These are phyloP conservation scores for Dolichotis patagonum DNA, from an alignment of 2,113 vertebrate genomes.

Conservation along the genomic window DNA sequence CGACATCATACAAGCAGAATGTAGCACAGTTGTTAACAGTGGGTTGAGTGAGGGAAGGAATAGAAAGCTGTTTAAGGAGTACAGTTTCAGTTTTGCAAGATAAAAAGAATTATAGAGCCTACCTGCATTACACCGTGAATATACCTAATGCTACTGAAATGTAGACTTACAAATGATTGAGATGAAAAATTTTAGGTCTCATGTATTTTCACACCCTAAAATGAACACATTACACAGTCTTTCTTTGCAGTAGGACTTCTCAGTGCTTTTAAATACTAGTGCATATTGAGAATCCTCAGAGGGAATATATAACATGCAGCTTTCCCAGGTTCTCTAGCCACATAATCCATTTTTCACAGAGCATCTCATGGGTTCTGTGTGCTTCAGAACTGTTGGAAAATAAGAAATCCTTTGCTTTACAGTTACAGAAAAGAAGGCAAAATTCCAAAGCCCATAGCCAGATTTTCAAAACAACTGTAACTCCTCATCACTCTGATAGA, in stretches of 20 bases:
- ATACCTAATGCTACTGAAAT: background rate
- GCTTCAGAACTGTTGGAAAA: slow-evolving; percentile 42
- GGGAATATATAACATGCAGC: background rate
- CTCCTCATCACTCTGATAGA: background rate
- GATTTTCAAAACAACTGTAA: slow-evolving; percentile 43
- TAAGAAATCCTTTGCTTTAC: slow-evolving; percentile 26
- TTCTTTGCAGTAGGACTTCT: slow-evolving; percentile 44
- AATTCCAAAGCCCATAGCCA: slow-evolving; percentile 28
- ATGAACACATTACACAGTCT: background rate
- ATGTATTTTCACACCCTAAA: background rate
- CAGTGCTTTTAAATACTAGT: slow-evolving; percentile 36
- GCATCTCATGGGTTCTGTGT: background rate
- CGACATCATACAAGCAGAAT: background rate
- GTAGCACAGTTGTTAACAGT: background rate
- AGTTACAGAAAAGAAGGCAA: slow-evolving; percentile 48
- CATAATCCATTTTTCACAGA: background rate
- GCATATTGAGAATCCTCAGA: background rate
- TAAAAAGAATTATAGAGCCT: background rate
- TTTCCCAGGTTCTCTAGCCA: background rate
- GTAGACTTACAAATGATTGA: background rate
- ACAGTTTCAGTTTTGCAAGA: background rate
- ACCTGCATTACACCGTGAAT: background rate
- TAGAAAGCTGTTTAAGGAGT: background rate
- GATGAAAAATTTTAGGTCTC: background rate
- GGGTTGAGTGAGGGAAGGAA: background rate